These are phyloP conservation scores for Camponotus floridanus DNA, from an alignment of 1,140 invertebrate genomes.

Conservation along the genomic window DNA sequence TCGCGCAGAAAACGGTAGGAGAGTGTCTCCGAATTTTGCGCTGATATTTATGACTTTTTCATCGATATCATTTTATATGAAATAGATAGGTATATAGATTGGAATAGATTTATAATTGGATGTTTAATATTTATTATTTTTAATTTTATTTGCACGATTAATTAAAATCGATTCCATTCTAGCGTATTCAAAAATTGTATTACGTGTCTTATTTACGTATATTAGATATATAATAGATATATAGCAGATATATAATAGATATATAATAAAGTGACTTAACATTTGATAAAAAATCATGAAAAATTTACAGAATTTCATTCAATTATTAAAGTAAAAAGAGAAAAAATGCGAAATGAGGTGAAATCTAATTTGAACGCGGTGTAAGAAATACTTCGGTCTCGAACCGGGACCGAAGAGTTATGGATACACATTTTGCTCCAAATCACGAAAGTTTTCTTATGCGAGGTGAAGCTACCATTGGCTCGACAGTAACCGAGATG, in stretches of 20 bases:
- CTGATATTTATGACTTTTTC: neutral
- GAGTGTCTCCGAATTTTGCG: slow-evolving; percentile 24
- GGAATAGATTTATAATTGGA: slow-evolving; percentile 37
- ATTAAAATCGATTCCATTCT: slow-evolving; percentile 21
- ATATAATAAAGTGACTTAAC: neutral
- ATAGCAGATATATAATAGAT: neutral
- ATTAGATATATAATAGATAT: neutral
- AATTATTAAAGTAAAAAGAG: neutral
- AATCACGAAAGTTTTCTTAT: neutral
- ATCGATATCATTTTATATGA: slow-evolving; percentile 25
- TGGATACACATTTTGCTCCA: neutral
- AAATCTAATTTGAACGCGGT: neutral
- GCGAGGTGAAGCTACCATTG: slow-evolving; percentile 6
- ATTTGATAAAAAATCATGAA: neutral
- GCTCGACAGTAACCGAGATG: slow-evolving; percentile 36
- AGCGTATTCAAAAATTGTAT: neutral
- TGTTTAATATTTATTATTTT: slow-evolving; percentile 20
- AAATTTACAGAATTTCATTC: neutral
- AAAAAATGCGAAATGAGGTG: neutral
- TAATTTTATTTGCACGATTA: neutral
- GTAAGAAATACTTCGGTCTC: neutral
- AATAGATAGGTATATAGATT: neutral
- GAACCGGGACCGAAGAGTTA: neutral
- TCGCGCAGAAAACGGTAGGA: neutral
- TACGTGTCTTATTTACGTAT: neutral